Evolutionary conservation across 2,888 invertebrate genomes (phyloP).

Genomic region (Eristalis tenax): DNA sequence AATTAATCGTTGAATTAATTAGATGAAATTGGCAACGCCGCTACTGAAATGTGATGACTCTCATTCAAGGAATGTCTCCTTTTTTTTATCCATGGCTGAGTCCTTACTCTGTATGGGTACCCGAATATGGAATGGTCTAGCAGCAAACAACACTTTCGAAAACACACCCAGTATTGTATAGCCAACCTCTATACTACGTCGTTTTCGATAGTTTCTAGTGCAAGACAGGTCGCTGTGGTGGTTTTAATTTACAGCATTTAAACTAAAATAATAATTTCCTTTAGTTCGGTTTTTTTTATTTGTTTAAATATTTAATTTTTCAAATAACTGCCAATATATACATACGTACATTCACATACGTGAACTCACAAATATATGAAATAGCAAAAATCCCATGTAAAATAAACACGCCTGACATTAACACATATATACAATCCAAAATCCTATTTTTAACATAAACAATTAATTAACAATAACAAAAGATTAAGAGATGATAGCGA

Average conservation of each 20-base stretch:
- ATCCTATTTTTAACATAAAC: conserved; percentile 41
- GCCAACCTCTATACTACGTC: too few species aligned
- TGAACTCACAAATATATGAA: not conserved
- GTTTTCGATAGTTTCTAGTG: too few species aligned
- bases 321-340: conserved; percentile 6
- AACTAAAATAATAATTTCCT: not conserved
- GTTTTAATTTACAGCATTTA: not conserved
- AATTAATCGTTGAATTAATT: too few species aligned
- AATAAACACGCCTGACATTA: not conserved
- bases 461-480: conserved; percentile 6
- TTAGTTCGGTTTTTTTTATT: not conserved
- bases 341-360: not conserved
- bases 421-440: conserved; percentile 9
- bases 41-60: too few species aligned
- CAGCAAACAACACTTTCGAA: too few species aligned
- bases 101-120: too few species aligned
- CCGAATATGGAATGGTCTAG: too few species aligned
- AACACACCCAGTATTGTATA: too few species aligned
- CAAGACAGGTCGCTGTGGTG: not conserved
- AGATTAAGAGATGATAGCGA: not conserved
- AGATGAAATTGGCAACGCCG: too few species aligned
- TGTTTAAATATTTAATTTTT: not conserved
- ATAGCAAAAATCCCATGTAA: conserved; percentile 1
- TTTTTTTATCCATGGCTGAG: too few species aligned
- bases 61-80: too few species aligned